A percentile compares a stretch with the other conserved stretches of the same genome.
Conservation (phyloP, 1,140 invertebrate species). For the Anadara kagoshimensis region DNA sequence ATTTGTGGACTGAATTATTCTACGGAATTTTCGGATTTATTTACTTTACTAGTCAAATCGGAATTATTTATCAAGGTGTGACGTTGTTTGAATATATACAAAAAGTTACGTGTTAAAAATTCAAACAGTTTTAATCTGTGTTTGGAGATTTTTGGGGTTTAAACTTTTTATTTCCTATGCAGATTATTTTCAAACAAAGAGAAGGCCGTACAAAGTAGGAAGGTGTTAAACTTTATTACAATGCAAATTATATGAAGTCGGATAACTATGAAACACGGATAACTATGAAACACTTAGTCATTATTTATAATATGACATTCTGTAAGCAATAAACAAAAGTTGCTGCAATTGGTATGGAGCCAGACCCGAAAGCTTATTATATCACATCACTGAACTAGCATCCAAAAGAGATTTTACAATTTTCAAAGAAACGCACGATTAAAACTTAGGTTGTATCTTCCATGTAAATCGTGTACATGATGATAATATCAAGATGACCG, state of each 20-base stretch:
- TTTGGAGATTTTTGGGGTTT: slow-evolving; percentile 65
- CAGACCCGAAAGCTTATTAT: too few relatives aligned
- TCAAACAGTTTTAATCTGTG: slow-evolving; percentile 46
- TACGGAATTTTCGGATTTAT: slow-evolving; percentile 39
- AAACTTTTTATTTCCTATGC: slow-evolving; percentile 64
- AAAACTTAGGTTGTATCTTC: too few relatives aligned
- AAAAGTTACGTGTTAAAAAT: slow-evolving; percentile 42
- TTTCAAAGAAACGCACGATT: too few relatives aligned
- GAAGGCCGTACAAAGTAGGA: slow-evolving; percentile 53
- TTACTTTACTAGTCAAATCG: slow-evolving; percentile 53
- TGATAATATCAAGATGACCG: too few relatives aligned
- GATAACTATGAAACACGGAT: too few relatives aligned
- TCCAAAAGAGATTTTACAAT: too few relatives aligned
- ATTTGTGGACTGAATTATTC: slow-evolving; percentile 46
- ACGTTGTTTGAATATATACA: slow-evolving; percentile 55
- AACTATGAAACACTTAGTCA: too few relatives aligned
- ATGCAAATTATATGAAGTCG: slow-evolving; percentile 15
- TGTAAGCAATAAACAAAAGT: too few relatives aligned
- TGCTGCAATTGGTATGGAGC: too few relatives aligned
- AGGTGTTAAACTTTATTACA: slow-evolving; percentile 46
- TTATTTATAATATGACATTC: too few relatives aligned
- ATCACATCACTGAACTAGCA: too few relatives aligned
- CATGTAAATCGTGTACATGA: too few relatives aligned
- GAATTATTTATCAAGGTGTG: slow-evolving; percentile 40
- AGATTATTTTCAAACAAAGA: slow-evolving; percentile 57